phyloP scores from a whole-genome alignment of 2,888 invertebrate species.

The Saturnia japonica region DNA sequence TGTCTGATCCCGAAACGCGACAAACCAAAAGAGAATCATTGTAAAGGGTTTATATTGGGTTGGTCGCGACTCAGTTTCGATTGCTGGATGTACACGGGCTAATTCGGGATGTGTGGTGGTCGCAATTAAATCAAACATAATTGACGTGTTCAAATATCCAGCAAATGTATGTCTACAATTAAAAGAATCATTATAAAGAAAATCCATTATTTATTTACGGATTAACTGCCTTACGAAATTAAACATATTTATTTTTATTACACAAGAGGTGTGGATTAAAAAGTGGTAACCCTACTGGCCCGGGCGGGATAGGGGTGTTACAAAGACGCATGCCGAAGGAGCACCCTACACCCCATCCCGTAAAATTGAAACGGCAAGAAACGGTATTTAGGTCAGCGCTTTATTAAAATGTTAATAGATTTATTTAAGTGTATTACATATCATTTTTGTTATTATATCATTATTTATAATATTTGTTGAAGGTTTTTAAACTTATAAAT shows the following conservation, averaged over 20 bases:
- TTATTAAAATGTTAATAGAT: constrained; percentile 77
- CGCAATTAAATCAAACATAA: too few species aligned
- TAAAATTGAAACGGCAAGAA: constrained; percentile 81
- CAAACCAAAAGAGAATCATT: too few species aligned
- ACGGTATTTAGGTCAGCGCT: constrained; percentile 80
- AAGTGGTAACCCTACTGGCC: constrained; percentile 1
- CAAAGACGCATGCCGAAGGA: constrained; percentile 74
- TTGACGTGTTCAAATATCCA: too few species aligned
- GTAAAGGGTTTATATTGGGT: too few species aligned
- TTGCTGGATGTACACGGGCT: too few species aligned
- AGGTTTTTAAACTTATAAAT: not conserved
- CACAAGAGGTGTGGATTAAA: not conserved
- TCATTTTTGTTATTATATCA: not conserved
- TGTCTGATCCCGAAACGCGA: too few species aligned
- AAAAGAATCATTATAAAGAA: not conserved
- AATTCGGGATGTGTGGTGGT: too few species aligned
- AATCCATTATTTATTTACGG: not conserved
- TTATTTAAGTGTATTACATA: constrained; percentile 40
- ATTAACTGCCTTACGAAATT: not conserved
- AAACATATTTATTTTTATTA: not conserved
- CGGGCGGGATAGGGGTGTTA: constrained; percentile 46
- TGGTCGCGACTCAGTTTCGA: too few species aligned
- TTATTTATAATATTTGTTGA: not conserved
- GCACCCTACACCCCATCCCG: constrained; percentile 71
- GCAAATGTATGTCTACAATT: too few species aligned